These are phyloP conservation scores for Cydia pomonella DNA, from an alignment of 1,140 invertebrate genomes.

Conservation along the genomic window DNA sequence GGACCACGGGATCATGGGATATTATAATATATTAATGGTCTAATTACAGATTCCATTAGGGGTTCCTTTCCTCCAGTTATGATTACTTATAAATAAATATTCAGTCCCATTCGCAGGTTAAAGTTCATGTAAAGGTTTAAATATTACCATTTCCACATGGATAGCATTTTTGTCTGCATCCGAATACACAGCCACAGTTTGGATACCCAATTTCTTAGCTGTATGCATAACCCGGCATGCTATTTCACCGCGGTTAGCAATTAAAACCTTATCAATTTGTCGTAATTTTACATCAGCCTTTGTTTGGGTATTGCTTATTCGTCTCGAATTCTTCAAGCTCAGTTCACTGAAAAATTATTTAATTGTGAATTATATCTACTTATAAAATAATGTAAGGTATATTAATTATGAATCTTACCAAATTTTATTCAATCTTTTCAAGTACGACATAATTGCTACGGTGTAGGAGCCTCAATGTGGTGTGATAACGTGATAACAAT, in stretches of 20 bases:
- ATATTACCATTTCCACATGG: constrained; percentile 87
- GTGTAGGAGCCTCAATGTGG: constrained; percentile 19
- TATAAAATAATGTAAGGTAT: background rate
- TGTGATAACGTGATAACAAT: constrained; percentile 25
- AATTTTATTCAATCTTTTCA: constrained; percentile 51
- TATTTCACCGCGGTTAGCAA: constrained; percentile 99
- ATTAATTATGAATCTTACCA: constrained; percentile 49
- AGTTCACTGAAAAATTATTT: constrained; percentile 43
- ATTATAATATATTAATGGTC: too few species aligned
- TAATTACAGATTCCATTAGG: too few species aligned
- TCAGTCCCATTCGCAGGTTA: too few species aligned
- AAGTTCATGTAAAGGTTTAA: constrained; percentile 7
- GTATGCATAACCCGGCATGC: constrained; percentile 96
- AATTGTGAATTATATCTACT: background rate
- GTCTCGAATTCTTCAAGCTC: constrained; percentile 45
- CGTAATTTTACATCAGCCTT: constrained; percentile 57
- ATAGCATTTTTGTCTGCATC: constrained; percentile 93
- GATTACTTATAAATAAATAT: too few species aligned
- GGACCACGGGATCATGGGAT: too few species aligned
- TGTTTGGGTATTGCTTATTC: constrained; percentile 55
- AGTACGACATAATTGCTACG: constrained; percentile 60
- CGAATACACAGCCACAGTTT: constrained; percentile 97
- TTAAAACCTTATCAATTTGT: constrained; percentile 89
- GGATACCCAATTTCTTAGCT: constrained; percentile 93
- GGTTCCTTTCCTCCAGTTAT: too few species aligned